phyloP scores from a whole-genome alignment of 2,797 vertebrate genomes.

The Cebuella pygmaea region DNA sequence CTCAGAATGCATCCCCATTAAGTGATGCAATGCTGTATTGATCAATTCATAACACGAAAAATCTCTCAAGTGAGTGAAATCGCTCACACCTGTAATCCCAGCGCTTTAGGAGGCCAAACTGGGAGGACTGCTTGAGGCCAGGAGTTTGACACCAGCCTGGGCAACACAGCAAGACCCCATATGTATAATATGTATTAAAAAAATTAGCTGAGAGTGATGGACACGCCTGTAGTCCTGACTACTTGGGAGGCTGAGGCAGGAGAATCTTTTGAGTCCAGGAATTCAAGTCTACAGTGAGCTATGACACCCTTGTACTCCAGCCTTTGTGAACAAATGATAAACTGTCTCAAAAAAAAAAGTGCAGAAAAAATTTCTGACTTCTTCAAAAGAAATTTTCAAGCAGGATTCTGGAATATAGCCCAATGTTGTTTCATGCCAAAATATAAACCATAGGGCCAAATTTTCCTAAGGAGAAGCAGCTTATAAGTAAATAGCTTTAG shows the following conservation, averaged over 20 bases:
- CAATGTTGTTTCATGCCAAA: neutral
- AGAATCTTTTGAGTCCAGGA: neutral
- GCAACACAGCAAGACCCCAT: neutral
- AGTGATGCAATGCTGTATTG: neutral
- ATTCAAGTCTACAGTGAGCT: neutral
- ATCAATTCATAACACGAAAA: neutral
- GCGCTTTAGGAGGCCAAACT: neutral
- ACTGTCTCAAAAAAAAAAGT: neutral
- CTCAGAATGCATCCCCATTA: neutral
- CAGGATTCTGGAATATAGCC: neutral
- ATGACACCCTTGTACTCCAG: neutral
- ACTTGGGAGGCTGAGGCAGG: neutral
- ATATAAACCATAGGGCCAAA: neutral
- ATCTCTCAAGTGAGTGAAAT: neutral
- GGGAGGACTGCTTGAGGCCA: neutral
- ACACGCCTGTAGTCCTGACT: neutral
- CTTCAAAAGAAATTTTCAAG: conserved; percentile 19
- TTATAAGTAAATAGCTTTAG: neutral
- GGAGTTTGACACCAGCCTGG: neutral
- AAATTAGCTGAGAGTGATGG: neutral
- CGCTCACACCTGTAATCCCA: neutral
- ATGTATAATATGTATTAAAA: neutral
- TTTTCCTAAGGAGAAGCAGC: neutral
- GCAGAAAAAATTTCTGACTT: neutral
- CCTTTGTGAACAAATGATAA: neutral